A percentile compares a stretch with the other conserved stretches of the same genome.
Conservation (phyloP, 2,797 vertebrate genomes). For the Cossypha dichroa region DNA sequence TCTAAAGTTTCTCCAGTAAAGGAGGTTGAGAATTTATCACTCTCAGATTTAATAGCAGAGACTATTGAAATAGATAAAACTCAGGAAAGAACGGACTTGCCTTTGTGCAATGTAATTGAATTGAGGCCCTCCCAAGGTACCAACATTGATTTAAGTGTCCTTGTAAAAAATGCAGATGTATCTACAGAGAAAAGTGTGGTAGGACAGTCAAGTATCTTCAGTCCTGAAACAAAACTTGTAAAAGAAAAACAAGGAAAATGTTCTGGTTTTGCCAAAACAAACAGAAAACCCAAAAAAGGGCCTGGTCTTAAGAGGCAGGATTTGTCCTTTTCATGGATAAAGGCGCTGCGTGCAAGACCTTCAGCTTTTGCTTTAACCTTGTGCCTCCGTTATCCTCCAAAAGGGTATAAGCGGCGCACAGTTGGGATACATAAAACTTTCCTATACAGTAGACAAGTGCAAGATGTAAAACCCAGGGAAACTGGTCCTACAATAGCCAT, state of each 20-base stretch:
- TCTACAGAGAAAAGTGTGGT: conserved; percentile 26
- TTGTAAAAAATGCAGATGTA: conserved; percentile 75
- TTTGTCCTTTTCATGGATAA: conserved; percentile 65
- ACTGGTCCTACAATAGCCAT: conserved; percentile 75
- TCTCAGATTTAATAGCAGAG: conserved; percentile 78
- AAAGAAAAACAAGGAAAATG: conserved; percentile 57
- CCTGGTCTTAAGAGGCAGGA: conserved; percentile 52
- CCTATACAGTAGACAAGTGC: conserved; percentile 77
- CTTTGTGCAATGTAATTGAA: conserved; percentile 38
- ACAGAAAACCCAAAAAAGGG: conserved; percentile 48
- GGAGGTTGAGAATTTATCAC: conserved; percentile 69
- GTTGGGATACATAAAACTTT: conserved; percentile 72
- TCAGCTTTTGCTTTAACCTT: conserved; percentile 92
- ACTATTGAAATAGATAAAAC: conserved; percentile 57
- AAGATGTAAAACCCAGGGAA: conserved; percentile 78
- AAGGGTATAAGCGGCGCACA: conserved; percentile 54
- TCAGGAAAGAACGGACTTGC: conserved; percentile 39
- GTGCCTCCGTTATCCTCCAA: conserved; percentile 79
- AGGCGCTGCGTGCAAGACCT: conserved; percentile 81
- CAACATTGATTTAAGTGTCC: conserved; percentile 83
- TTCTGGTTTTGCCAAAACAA: conserved; percentile 49
- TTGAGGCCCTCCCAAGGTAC: conserved; percentile 56
- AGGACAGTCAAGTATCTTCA: conserved; percentile 27
- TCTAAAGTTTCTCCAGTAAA: conserved; percentile 70
- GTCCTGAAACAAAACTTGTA: conserved; percentile 52